These are phyloP conservation scores for Trissolcus brochymenae DNA, from an alignment of 2,888 invertebrate genomes.

Conservation along the genomic window DNA sequence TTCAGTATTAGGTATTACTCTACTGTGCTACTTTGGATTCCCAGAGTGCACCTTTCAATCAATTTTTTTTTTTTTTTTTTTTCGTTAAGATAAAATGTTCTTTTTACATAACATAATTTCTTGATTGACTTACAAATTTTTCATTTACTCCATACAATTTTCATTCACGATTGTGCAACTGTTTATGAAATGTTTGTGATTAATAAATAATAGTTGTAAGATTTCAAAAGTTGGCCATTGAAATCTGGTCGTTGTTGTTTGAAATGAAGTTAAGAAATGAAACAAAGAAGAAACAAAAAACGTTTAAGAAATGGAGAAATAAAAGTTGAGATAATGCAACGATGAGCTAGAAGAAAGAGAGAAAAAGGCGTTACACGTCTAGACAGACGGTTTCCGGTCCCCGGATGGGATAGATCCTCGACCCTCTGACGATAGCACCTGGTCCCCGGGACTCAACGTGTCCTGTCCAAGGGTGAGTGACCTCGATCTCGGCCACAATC, in stretches of 20 bases:
- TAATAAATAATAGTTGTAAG: too few species aligned
- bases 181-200: too few species aligned
- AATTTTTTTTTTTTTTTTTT: too few species aligned
- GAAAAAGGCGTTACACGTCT: constrained; percentile 65
- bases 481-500: constrained; percentile 43
- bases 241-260: too few species aligned
- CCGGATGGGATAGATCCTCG: constrained; percentile 58
- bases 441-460: constrained; percentile 61
- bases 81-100: background rate
- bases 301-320: too few species aligned
- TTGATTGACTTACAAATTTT: too few species aligned
- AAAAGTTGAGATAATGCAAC: too few species aligned
- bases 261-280: too few species aligned
- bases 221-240: too few species aligned
- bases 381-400: constrained; percentile 71
- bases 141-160: background rate
- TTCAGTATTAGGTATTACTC: constrained; percentile 35
- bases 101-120: background rate
- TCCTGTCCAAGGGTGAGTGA: constrained; percentile 67
- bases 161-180: too few species aligned
- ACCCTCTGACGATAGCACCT: constrained; percentile 62
- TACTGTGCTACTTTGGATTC: constrained; percentile 28
- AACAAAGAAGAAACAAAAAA: too few species aligned
- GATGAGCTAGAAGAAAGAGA: constrained; percentile 49
- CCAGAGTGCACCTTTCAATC: constrained; percentile 19